Evolutionary conservation across 2,113 vertebrate species (phyloP), one percentile per base, ranked within the genome.

Genomic region (Microcebus ravelobensis): DNA sequence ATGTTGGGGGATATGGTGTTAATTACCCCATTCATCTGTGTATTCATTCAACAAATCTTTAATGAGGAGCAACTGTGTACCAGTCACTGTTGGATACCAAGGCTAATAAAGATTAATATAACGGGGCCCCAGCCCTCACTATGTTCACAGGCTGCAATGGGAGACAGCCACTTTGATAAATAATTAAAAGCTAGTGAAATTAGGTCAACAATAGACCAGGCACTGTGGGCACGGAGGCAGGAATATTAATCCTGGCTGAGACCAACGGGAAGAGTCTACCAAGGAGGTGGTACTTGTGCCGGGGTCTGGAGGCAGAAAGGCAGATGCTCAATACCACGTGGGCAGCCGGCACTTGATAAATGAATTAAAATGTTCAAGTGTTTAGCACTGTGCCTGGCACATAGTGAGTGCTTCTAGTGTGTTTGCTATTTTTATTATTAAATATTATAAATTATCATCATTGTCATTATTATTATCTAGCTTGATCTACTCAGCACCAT

Each of bases 121-220:
- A 74, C 45, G 84, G 91, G 45, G 42, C 57, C 70, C 42, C 48
- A n/a, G 83, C 73, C 83, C 87, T 95, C 87, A 87, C 81, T 65
- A 88, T 82, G 65, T 90, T 96, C 90, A 45, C 77, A 77, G 87
- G 36, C 48, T 52, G 45, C 70, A 83, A 93, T 77, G 63, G 84
- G 74, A 97, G 65, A 50, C 50, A 94, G 83, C 14, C 63, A 52
- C 91, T 96, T 67, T 45, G 65, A 96, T 92, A 84, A 97, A 95
- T 88, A 97, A 96, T 93, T 94, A 86, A 97, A 87, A 96, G 29
- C 83, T 65, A 68, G 76, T 57, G n/a, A 94, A 96, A 95, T 92
- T 88, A 92, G 81, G 91, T 95, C 96, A 97, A 73, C 84, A 92
- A 90, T 50, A 97, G 79, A 52, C 73, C 55, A 70, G n/a, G 29